Evolutionary conservation across 2,797 vertebrate species (phyloP), one percentile per base, ranked within the genome.

Genomic region (Hapalemur alaotrensis): DNA sequence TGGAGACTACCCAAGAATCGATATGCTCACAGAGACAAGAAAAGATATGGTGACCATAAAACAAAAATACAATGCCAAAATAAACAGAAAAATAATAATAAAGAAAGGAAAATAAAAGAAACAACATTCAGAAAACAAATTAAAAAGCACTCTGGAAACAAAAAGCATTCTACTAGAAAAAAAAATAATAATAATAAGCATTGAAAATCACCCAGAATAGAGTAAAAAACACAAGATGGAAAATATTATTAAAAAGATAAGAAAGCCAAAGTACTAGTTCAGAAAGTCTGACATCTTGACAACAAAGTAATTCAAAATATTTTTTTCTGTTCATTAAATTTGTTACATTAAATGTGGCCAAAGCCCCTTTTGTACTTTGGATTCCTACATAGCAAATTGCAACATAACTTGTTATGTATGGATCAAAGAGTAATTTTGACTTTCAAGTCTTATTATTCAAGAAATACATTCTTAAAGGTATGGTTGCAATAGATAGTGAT

Each of bases 161-260:
- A 75, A 93, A 81, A 86, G 20, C 15, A 52, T 50, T 78, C 13
- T 79, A 35, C 12, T 43, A 85, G 14, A 89, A 83, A 79, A 89
- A 95, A 48, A 12, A 4, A 54, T 46, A 59, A 81, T 8, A 48
- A 82, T 46, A 59, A 81, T 8, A 86, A 59, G 11, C 84, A 69
- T 69, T n/a, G 52, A 96, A 70, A 92, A n/a, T 85, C 38, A 89
- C n/a, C 25, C 52, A 61, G 52, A 86, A 61, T 78, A 61, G 41
- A 93, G 10, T 80, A 78, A 91, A 78, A 59, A 59, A 52, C 18
- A 88, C 13, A 59, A 43, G 75, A 72, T n/a, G 35, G 22, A 81
- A 89, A 85, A 95, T 41, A 83, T 46, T 93, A 84, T 57, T 89
- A 15, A 91, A 89, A 89, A 70, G 35, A 69, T 38, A 75, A 65